A percentile compares a stretch with the other conserved stretches of the same genome.
phyloP scores from a whole-genome alignment of 2,888 invertebrate species.

The Strigamia maritima region DNA sequence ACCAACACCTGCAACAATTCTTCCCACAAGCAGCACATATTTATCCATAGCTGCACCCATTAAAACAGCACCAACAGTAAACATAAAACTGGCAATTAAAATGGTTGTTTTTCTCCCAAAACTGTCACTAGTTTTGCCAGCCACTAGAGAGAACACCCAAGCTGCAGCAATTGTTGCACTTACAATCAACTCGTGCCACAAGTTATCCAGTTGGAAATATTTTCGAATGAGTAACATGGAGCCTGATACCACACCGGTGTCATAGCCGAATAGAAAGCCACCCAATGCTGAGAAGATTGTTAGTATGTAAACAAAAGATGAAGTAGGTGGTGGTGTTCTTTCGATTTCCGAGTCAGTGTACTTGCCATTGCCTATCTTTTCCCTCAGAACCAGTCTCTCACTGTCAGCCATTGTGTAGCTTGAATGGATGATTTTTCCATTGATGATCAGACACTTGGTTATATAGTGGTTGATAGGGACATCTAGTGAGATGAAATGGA shows the following conservation, averaged over 20 bases:
- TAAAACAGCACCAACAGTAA: conserved; percentile 55
- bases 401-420: no score
- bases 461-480: no score
- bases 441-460: no score
- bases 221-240: conserved; percentile 54
- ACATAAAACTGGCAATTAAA: conserved; percentile 55
- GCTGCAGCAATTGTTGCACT: conserved; percentile 55
- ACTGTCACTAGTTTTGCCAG: conserved; percentile 55
- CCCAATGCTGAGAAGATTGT: conserved; percentile 55
- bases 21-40: conserved; percentile 52
- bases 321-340: no score
- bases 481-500: no score
- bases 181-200: conserved; percentile 57
- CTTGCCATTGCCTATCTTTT: no score
- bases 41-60: conserved; percentile 52
- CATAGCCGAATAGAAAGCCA: conserved; percentile 61
- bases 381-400: no score
- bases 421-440: no score
- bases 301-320: conserved; percentile 48
- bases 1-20: conserved; percentile 55
- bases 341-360: no score
- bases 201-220: conserved; percentile 52
- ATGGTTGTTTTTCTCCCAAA: conserved; percentile 57
- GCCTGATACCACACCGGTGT: conserved; percentile 60
- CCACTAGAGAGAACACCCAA: conserved; percentile 53